These are phyloP conservation scores for Peromyscus maniculatus DNA, from an alignment of 2,113 vertebrate genomes.

Conservation along the genomic window DNA sequence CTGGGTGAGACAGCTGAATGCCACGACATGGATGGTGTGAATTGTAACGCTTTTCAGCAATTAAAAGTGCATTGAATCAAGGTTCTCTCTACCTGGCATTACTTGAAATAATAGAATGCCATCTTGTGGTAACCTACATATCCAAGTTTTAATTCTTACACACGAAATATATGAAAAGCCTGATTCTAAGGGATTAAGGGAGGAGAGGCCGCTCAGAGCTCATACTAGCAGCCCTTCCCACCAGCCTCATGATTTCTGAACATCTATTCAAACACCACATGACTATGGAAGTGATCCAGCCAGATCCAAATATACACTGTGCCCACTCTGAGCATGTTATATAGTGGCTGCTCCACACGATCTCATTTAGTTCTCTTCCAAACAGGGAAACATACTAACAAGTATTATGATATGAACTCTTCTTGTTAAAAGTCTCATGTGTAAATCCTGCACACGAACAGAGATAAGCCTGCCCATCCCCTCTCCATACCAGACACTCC, in stretches of 20 bases:
- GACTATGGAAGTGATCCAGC: neutral
- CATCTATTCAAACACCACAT: conserved; percentile 4
- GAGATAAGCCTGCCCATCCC: neutral
- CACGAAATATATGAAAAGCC: neutral
- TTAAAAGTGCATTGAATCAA: conserved; percentile 39
- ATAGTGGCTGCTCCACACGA: accelerated
- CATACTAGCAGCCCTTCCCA: neutral
- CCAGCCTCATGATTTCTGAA: neutral
- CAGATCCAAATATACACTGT: too few relatives aligned
- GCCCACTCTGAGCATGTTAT: accelerated
- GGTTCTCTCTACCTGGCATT: neutral
- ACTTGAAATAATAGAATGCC: conserved; percentile 74
- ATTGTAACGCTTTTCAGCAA: conserved; percentile 35
- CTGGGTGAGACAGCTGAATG: conserved; percentile 29
- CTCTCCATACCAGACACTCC: neutral
- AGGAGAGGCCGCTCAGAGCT: neutral
- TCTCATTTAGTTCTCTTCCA: neutral
- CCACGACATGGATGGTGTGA: neutral
- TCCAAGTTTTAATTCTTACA: conserved; percentile 51
- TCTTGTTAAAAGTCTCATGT: neutral
- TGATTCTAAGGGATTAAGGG: neutral
- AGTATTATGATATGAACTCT: neutral
- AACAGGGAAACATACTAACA: neutral
- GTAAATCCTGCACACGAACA: neutral
- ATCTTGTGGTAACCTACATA: conserved; percentile 79